These are phyloP conservation scores for Heliothis virescens DNA, from an alignment of 1,140 invertebrate species.

Conservation along the genomic window DNA sequence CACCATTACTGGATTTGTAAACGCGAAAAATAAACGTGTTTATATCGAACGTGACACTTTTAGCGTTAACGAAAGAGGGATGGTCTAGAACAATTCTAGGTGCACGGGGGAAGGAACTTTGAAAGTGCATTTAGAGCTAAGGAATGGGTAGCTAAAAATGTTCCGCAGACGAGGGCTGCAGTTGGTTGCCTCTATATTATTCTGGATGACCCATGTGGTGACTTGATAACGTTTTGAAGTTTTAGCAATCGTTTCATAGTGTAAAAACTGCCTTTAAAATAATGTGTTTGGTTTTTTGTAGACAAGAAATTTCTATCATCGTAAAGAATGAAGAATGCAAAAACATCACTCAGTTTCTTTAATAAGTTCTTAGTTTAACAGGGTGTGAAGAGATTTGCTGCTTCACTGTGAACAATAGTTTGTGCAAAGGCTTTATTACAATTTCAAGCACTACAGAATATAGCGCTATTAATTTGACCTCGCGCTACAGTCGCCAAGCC, in stretches of 20 bases:
- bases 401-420: slow-evolving; percentile 12
- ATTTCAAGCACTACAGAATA: slow-evolving; percentile 27
- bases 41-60: slow-evolving; percentile 50
- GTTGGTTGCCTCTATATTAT: too few species aligned
- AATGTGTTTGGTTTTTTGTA: not conserved
- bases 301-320: too few species aligned
- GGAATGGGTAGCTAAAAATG: not conserved
- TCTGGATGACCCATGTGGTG: too few species aligned
- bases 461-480: slow-evolving; percentile 35
- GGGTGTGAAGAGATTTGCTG: slow-evolving; percentile 1
- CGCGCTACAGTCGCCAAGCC: slow-evolving; percentile 30
- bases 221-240: too few species aligned
- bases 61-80: slow-evolving; percentile 30
- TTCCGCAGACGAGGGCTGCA: too few species aligned
- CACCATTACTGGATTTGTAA: slow-evolving; percentile 58
- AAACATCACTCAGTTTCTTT: not conserved
- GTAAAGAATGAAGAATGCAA: not conserved
- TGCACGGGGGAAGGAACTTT: not conserved
- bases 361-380: not conserved
- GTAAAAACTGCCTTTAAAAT: not conserved
- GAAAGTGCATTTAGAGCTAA: slow-evolving; percentile 8
- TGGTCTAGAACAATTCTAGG: slow-evolving; percentile 17
- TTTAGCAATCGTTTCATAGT: too few species aligned
- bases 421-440: slow-evolving; percentile 28
- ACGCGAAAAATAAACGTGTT: slow-evolving; percentile 51